These are phyloP conservation scores for Sinocyclocheilus anophthalmus DNA, from an alignment of 2,113 vertebrate species.

Conservation along the genomic window DNA sequence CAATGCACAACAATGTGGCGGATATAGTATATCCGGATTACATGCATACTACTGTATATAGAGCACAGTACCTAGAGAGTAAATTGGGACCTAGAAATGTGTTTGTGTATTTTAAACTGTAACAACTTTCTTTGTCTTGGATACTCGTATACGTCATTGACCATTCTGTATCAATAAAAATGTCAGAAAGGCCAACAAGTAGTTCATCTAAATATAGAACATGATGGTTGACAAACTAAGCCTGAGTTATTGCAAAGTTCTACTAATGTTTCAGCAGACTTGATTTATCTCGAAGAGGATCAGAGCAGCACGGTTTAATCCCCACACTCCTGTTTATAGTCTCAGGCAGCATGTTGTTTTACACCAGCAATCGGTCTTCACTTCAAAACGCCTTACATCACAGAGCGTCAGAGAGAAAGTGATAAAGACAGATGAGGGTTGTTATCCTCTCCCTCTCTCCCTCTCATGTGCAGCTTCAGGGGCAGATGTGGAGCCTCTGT, in stretches of 20 bases:
- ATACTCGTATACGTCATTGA: neutral
- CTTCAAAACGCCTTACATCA: slow-evolving; percentile 42
- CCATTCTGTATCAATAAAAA: neutral
- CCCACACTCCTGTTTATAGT: slow-evolving; percentile 20
- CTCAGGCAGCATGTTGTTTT: slow-evolving; percentile 31
- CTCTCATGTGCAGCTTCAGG: slow-evolving; percentile 29
- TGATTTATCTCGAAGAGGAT: slow-evolving; percentile 29
- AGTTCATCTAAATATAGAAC: neutral
- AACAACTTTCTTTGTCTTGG: neutral
- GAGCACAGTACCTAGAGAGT: neutral
- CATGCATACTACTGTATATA: too few relatives aligned
- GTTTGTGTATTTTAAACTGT: too few relatives aligned
- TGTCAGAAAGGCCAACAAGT: neutral
- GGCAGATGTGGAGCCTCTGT: slow-evolving; percentile 23
- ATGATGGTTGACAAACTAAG: neutral
- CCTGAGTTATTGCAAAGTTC: slow-evolving; percentile 13
- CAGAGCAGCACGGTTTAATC: neutral
- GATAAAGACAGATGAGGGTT: slow-evolving; percentile 44
- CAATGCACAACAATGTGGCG: too few relatives aligned
- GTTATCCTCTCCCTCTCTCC: slow-evolving; percentile 32
- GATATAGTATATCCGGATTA: too few relatives aligned
- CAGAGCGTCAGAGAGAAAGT: slow-evolving; percentile 12
- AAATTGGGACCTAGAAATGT: too few relatives aligned
- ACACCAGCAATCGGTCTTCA: slow-evolving; percentile 23
- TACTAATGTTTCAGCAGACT: neutral